These are phyloP conservation scores for Thunnus albacares DNA, from an alignment of 2,797 vertebrate species.

Conservation along the genomic window DNA sequence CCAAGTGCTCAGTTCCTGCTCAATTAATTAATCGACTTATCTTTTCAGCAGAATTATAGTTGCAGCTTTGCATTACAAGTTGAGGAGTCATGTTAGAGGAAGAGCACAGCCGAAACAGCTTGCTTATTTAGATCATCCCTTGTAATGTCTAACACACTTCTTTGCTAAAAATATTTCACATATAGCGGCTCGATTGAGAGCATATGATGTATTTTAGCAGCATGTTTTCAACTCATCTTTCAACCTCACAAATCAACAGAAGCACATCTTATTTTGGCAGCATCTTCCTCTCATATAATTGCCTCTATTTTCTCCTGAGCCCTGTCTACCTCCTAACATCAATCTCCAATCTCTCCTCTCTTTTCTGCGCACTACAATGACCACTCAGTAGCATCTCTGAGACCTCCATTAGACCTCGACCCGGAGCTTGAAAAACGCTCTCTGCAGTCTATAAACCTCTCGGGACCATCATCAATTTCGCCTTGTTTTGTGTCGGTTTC, in stretches of 20 bases:
- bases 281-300: conserved; percentile 27
- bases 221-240: neutral
- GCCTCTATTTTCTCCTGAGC: conserved; percentile 34
- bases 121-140: neutral
- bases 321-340: conserved; percentile 26
- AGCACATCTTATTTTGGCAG: conserved; percentile 24
- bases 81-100: too few relatives aligned
- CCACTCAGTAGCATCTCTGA: conserved; percentile 43
- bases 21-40: too few relatives aligned
- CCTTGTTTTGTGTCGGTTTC: conserved; percentile 73
- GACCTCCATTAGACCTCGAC: conserved; percentile 66
- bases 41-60: too few relatives aligned
- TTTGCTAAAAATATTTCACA: neutral
- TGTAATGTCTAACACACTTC: neutral
- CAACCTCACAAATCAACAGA: conserved; percentile 8
- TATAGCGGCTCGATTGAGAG: neutral
- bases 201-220: neutral
- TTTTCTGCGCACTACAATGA: conserved; percentile 33
- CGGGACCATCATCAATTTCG: conserved; percentile 47
- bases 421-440: conserved; percentile 58
- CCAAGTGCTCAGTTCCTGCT: too few relatives aligned
- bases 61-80: too few relatives aligned
- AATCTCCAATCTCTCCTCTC: conserved; percentile 33
- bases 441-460: conserved; percentile 26
- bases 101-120: too few relatives aligned